Base-by-base conservation (phyloP, 2,797 vertebrate species). In the Oophaga sylvatica region DNA sequence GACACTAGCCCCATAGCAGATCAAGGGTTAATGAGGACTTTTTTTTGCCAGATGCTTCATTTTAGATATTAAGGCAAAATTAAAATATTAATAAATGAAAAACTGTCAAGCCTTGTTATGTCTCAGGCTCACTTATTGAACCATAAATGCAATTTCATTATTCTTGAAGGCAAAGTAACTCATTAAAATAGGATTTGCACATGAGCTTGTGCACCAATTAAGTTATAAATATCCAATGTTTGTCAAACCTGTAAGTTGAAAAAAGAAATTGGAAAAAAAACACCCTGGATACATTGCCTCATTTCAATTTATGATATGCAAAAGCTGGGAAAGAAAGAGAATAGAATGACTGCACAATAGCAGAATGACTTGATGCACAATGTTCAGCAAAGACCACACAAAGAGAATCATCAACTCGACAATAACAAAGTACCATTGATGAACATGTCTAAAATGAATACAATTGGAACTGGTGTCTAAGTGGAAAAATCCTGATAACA, bases 71-170 rank as follows among this genome's bases (percentile, higher is more conserved):
- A 89, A 86, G 84, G 63, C 73, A 83, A 87, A 79, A 89, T 89
- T 87, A 83, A 87, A 89, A 89, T 83, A 87, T 83, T 73, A 86
- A 83, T 89, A 73, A 73, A 89, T 73, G 80, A 83, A 89, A 86
- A 89, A 89, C 80, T 79, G 88, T 86, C 88, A 89, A 89, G 88
- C 80, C 84, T 89, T 89, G 88, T 87, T 89, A 89, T 75, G 80
- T 86, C 88, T 89, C 84, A 78, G 73, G 82, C 80, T 89, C 88
- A 89, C 84, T 89, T 89, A 89, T 87, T 86, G 88, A 89, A 89
- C 88, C 88, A 89, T 89, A 89, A 89, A 89, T 89, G 63, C 88
- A 89, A 87, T 89, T 89, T 83, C 80, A 86, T 87, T 89, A 89
- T 86, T 83, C 84, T 89, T 89, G 88, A 85, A 86, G 80, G 88